Conservation (phyloP, 2,113 vertebrate species). For the Apeltes quadracus region DNA sequence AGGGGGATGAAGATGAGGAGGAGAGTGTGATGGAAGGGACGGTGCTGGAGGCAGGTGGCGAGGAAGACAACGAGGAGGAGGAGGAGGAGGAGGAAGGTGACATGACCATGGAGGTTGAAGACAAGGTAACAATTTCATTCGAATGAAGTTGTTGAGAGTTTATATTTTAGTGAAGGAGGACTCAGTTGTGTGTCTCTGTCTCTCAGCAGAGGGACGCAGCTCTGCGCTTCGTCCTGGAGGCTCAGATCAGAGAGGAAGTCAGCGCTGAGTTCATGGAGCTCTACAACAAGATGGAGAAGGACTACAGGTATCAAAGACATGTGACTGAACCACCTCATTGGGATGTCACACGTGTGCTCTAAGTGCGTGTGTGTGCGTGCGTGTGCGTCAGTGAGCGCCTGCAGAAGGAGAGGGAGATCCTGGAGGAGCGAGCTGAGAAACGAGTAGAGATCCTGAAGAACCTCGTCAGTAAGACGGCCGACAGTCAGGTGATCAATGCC, state of each 20-base stretch:
- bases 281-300: slow-evolving; percentile 82
- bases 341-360: not conserved
- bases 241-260: slow-evolving; percentile 91
- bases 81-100: slow-evolving; percentile 26
- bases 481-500: slow-evolving; percentile 7
- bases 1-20: slow-evolving; percentile 21
- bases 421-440: slow-evolving; percentile 86
- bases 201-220: slow-evolving; percentile 17
- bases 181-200: slow-evolving; percentile 13
- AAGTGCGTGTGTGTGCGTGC: slow-evolving; percentile 9
- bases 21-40: slow-evolving; percentile 57
- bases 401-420: slow-evolving; percentile 81
- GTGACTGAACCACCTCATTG: not conserved
- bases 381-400: slow-evolving; percentile 79
- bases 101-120: slow-evolving; percentile 44
- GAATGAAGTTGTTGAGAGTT: too few relatives aligned
- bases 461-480: slow-evolving; percentile 71
- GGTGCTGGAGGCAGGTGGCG: slow-evolving; percentile 45
- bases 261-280: slow-evolving; percentile 84
- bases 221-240: slow-evolving; percentile 81
- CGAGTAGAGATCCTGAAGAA: slow-evolving; percentile 89
- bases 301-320: slow-evolving; percentile 82
- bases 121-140: slow-evolving; percentile 10
- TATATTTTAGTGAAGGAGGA: not conserved
- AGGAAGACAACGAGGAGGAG: slow-evolving; percentile 17